Evolutionary conservation across 2,797 vertebrate species (phyloP).

Genomic region (Acestrorhynchus altus): DNA sequence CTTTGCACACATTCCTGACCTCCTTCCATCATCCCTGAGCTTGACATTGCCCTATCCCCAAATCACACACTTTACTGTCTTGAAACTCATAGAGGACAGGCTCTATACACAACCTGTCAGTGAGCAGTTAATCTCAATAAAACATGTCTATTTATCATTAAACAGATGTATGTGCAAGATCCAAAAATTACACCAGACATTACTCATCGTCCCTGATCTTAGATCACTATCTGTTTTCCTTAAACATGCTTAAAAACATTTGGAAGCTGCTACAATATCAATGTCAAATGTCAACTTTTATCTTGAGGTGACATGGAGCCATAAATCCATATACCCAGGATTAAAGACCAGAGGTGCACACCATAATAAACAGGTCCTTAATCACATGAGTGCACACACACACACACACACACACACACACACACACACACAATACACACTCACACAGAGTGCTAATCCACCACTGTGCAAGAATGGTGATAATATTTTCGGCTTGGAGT

Average conservation of each 20-base stretch:
- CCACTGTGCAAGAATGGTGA: conserved; percentile 51
- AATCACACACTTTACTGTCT: conserved; percentile 56
- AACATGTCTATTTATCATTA: not conserved
- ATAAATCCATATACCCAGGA: conserved; percentile 33
- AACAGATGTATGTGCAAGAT: not conserved
- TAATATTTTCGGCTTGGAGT: conserved; percentile 23
- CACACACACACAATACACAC: conserved; percentile 42
- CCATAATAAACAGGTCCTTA: conserved; percentile 40
- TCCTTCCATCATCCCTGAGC: conserved; percentile 71
- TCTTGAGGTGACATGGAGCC: not conserved
- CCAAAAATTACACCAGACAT: not conserved
- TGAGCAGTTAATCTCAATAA: conserved; percentile 4
- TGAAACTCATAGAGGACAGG: conserved; percentile 20
- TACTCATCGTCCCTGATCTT: not conserved
- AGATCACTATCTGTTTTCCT: not conserved
- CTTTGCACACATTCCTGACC: conserved; percentile 72
- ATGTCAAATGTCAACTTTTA: not conserved
- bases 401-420: conserved; percentile 39
- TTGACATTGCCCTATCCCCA: conserved; percentile 59
- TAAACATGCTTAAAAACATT: not conserved
- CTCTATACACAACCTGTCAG: conserved; percentile 40
- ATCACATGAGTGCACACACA: conserved; percentile 20
- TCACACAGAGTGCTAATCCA: conserved; percentile 59
- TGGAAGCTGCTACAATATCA: not conserved
- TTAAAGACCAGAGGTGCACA: conserved; percentile 32